These are phyloP conservation scores for Seriola dumerili DNA, from an alignment of 2,113 vertebrate species.

Conservation along the genomic window DNA sequence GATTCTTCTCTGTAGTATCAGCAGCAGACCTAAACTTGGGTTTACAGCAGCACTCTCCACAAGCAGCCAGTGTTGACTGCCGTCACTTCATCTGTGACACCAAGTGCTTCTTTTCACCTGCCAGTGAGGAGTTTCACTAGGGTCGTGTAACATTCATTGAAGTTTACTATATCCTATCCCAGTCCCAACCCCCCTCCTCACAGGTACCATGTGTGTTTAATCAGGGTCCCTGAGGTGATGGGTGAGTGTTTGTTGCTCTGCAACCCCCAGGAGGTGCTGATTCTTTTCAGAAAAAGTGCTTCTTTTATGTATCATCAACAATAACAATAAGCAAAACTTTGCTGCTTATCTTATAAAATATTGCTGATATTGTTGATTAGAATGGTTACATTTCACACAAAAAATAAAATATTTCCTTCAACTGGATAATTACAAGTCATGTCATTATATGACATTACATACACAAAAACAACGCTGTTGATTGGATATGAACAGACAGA, in stretches of 20 bases:
- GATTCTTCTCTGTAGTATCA: not conserved
- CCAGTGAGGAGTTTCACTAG: slow-evolving; percentile 12
- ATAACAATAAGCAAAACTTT: not conserved
- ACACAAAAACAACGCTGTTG: not conserved
- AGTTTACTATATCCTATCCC: not conserved
- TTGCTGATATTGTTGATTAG: not conserved
- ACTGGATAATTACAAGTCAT: not conserved
- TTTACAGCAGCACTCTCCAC: slow-evolving; percentile 5
- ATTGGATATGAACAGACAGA: slow-evolving; percentile 2
- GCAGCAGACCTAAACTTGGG: not conserved
- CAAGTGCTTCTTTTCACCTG: slow-evolving; percentile 5
- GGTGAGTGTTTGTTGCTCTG: not conserved
- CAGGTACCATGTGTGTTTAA: not conserved
- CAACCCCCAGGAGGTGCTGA: not conserved
- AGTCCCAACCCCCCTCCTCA: not conserved
- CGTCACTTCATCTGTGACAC: slow-evolving; percentile 11
- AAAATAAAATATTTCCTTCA: not conserved
- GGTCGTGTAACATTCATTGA: not conserved
- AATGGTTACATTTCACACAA: not conserved
- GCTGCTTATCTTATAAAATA: not conserved
- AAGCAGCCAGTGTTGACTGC: slow-evolving; percentile 7
- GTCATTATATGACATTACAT: not conserved
- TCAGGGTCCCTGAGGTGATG: not conserved
- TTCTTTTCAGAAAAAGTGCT: not conserved
- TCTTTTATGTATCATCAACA: slow-evolving; percentile 10